Base-by-base conservation (phyloP, 1,140 invertebrate genomes). In the Zaprionus camerounensis region DNA sequence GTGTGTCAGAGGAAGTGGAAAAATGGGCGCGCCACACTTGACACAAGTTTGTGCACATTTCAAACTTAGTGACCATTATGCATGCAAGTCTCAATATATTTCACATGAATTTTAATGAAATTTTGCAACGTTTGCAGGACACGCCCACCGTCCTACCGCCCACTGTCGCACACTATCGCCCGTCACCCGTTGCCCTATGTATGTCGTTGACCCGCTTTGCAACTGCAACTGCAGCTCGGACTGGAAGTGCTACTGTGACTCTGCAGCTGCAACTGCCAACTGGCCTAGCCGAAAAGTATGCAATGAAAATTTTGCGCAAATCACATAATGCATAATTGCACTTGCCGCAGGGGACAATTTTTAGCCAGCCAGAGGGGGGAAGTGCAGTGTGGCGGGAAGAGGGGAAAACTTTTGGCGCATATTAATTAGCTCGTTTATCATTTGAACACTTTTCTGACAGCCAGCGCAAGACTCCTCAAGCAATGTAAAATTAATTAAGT, bases 401-500 rank as follows among this genome's bases (percentile, higher is more conserved):
- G 53, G 67, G 44, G 69, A 46, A 77, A 87, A 58, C 71, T 85
- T 67, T 83, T 72, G 71, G 73, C 71, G 84, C 83, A 84, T 88
- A 88, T 88, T 88, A 87, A 87, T 87, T 88, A 87, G 84, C 84
- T 88, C 83, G 83, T 88, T 87, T 87, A 87, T 91, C 86, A 86
- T 81, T 80, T 80, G 79, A 91, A 81, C 82, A 91, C 82, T 91
- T 80, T 80, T 72, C 70, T 71, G 75, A 91, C 84, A 91, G 82
- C 55, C 82, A 82, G 56, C 62, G 69, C 71, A 26, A 41, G 59
- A 41, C 70, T 72, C 63, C 76, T 56, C 73, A 74, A 85, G 79
- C 87, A 82, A 86, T 90, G 82, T 91, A 87, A 90, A 90, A 86
- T 87, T 87, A 87, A 87, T 90, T 87, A 87, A 90, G 83, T 87